These are phyloP conservation scores for Volucella inanis DNA, from an alignment of 2,888 invertebrate genomes.

Conservation along the genomic window DNA sequence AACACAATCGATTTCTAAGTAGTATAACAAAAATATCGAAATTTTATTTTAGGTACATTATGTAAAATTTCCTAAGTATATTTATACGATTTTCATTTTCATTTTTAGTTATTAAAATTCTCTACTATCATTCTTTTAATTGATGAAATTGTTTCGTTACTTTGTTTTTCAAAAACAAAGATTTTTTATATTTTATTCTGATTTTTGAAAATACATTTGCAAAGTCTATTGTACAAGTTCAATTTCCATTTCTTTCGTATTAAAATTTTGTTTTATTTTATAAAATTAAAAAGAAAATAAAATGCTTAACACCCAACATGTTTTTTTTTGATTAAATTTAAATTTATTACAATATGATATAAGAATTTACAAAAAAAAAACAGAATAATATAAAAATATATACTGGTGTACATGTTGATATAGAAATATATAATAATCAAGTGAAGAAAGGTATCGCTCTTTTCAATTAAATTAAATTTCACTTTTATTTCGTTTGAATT, in stretches of 20 bases:
- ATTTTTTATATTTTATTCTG: conserved; percentile 32
- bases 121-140: conserved; percentile 54
- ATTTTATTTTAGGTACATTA: conserved; percentile 75
- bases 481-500: conserved; percentile 20
- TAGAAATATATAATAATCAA: conserved; percentile 44
- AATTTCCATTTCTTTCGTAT: not conserved
- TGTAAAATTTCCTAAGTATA: conserved; percentile 71
- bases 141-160: conserved; percentile 45
- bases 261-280: conserved; percentile 42
- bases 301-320: conserved; percentile 41
- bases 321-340: conserved; percentile 13
- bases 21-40: conserved; percentile 75
- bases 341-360: not conserved
- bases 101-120: conserved; percentile 49
- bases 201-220: conserved; percentile 49
- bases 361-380: not conserved
- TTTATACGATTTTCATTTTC: conserved; percentile 34
- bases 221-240: conserved; percentile 52
- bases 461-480: conserved; percentile 44
- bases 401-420: not conserved
- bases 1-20: conserved; percentile 27
- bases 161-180: not conserved
- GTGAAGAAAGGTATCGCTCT: conserved; percentile 45
- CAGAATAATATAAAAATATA: conserved; percentile 10
- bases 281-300: conserved; percentile 6